Percentiles rank a stretch among this genome's conserved stretches.
Conservation (phyloP, 2,113 vertebrate genomes). For the Brevimyrus niger region DNA sequence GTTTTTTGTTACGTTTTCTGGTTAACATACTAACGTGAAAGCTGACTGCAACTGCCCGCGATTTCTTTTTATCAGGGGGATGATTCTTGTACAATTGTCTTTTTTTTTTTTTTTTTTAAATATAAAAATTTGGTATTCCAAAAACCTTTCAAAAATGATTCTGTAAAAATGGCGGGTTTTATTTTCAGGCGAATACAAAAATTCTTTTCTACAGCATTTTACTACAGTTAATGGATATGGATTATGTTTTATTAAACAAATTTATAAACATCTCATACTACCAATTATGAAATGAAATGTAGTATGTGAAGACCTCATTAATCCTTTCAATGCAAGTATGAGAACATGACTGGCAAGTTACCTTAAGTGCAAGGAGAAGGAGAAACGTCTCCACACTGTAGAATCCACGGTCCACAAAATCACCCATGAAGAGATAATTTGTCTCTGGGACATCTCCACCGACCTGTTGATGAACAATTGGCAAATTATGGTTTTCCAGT, state of each 20-base stretch:
- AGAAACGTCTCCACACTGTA: slow-evolving; percentile 94
- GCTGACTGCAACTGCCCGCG: not conserved
- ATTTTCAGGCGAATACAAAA: not conserved
- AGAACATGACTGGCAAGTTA: slow-evolving; percentile 32
- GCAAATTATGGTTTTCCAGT: not conserved
- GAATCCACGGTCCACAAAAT: slow-evolving; percentile 90
- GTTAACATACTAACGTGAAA: not conserved
- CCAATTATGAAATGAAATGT: not conserved
- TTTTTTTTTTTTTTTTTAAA: too few species aligned
- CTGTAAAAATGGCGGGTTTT: not conserved
- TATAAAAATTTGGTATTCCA: not conserved
- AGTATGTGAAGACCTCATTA: not conserved
- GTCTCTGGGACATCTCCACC: slow-evolving; percentile 90
- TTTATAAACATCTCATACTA: not conserved
- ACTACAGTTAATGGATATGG: not conserved
- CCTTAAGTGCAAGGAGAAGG: slow-evolving; percentile 84
- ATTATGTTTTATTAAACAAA: too few species aligned
- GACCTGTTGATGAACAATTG: slow-evolving; percentile 55
- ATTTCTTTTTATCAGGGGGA: not conserved
- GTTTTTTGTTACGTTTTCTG: not conserved
- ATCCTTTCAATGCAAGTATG: not conserved
- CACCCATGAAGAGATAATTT: slow-evolving; percentile 94
- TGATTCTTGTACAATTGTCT: not conserved
- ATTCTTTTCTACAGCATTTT: not conserved
- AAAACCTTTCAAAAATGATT: not conserved